Evolutionary conservation across 2,888 invertebrate species (phyloP).

Genomic region (Pterostichus madidus): DNA sequence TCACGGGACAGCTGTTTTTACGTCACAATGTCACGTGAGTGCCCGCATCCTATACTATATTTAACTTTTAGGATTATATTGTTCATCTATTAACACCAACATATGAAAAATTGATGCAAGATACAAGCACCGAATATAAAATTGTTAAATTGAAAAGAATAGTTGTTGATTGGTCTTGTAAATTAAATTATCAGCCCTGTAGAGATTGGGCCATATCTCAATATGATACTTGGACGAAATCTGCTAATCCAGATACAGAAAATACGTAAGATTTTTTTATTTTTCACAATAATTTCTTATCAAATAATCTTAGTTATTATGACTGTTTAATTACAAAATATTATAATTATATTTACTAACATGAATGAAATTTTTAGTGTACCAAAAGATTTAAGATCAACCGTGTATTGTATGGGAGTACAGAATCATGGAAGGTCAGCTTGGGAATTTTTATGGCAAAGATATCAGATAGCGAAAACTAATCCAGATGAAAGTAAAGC

Average conservation of each 20-base stretch:
- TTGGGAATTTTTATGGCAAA: conserved; percentile 85
- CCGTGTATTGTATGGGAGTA: conserved; percentile 82
- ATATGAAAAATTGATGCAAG: conserved; percentile 78
- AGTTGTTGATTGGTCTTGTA: conserved; percentile 81
- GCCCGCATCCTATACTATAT: too few species aligned
- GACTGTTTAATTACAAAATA: not conserved
- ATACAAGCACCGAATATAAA: conserved; percentile 75
- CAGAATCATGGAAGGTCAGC: conserved; percentile 82
- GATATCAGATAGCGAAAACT: conserved; percentile 81
- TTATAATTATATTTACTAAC: not conserved
- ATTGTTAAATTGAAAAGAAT: conserved; percentile 77
- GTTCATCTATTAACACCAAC: conserved; percentile 76
- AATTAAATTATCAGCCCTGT: conserved; percentile 80
- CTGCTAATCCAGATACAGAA: conserved; percentile 72
- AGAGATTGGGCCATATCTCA: conserved; percentile 78
- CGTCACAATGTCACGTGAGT: too few species aligned
- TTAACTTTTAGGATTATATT: conserved; percentile 77
- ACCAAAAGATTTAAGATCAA: conserved; percentile 12
- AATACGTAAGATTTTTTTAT: conserved; percentile 73
- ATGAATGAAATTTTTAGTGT: conserved; percentile 14
- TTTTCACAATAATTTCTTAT: not conserved
- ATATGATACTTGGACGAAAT: conserved; percentile 75
- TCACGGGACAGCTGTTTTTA: too few species aligned
- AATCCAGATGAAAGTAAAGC: conserved; percentile 79
- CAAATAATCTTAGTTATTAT: not conserved